phyloP scores from a whole-genome alignment of 2,888 invertebrate species.

The Acrobasis consociella region DNA sequence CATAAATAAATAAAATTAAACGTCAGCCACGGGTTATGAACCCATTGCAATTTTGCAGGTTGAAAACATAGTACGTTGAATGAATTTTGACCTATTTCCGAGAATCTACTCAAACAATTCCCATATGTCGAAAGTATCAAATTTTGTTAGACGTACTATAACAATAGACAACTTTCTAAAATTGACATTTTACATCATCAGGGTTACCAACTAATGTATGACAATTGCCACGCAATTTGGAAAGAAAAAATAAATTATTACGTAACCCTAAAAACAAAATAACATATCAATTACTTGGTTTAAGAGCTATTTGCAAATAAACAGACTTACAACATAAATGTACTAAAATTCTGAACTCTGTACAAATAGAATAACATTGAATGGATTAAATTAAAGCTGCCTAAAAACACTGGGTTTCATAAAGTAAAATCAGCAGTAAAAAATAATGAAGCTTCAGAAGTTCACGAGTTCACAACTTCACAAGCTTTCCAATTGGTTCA shows the following conservation, averaged over 20 bases:
- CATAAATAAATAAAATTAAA: conserved; percentile 80
- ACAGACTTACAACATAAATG: too few relatives aligned
- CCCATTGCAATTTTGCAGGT: conserved; percentile 79
- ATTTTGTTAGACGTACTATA: conserved; percentile 46
- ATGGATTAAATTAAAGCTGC: too few relatives aligned
- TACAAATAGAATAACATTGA: too few relatives aligned
- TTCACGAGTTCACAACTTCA: too few relatives aligned
- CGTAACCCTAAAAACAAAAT: conserved; percentile 10
- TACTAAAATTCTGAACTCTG: too few relatives aligned
- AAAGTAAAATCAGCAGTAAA: too few relatives aligned
- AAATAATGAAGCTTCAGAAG: too few relatives aligned
- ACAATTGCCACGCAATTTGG: conserved; percentile 28
- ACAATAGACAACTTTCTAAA: conserved; percentile 75
- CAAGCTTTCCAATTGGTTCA: not conserved
- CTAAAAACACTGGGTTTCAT: too few relatives aligned
- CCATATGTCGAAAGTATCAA: conserved; percentile 55
- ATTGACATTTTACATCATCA: conserved; percentile 54
- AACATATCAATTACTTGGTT: not conserved
- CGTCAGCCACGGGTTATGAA: conserved; percentile 81
- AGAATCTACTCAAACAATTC: conserved; percentile 42
- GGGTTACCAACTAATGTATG: conserved; percentile 43
- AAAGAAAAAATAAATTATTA: conserved; percentile 20
- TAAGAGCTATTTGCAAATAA: not conserved
- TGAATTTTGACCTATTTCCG: conserved; percentile 52
- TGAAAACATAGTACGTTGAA: conserved; percentile 71